Conservation (phyloP, 2,888 invertebrate genomes). For the Sclerodermus sp. region DNA sequence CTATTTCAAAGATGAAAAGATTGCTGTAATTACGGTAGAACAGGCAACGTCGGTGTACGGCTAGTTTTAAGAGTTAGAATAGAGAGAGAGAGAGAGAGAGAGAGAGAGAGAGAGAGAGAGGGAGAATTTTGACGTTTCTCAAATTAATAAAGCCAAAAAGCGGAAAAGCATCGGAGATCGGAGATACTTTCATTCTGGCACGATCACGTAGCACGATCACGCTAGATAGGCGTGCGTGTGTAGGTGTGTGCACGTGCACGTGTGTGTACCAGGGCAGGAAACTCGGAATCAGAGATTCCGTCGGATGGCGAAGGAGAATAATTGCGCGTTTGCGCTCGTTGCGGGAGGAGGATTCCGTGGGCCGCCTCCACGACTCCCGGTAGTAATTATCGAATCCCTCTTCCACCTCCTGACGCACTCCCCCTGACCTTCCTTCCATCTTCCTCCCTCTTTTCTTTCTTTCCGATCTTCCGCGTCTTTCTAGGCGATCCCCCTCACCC, state of each 20-base stretch:
- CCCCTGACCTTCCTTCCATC: slow-evolving; percentile 9
- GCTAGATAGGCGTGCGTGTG: slow-evolving; percentile 3
- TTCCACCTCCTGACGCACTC: slow-evolving; percentile 14
- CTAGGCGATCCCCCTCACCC: too few species aligned
- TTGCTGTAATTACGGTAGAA: too few species aligned
- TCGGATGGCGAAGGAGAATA: slow-evolving; percentile 48
- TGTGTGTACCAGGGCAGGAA: slow-evolving; percentile 25
- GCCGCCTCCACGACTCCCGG: slow-evolving; percentile 56
- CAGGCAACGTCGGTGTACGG: too few species aligned
- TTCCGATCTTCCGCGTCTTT: too few species aligned
- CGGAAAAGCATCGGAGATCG: too few species aligned
- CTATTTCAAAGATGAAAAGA: too few species aligned
- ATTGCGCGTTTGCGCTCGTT: slow-evolving; percentile 56
- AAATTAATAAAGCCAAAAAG: too few species aligned
- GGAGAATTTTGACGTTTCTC: too few species aligned
- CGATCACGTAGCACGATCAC: slow-evolving; percentile 4
- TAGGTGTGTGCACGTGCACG: background rate
- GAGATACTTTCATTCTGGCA: background rate
- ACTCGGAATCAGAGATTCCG: slow-evolving; percentile 48
- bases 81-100: too few species aligned
- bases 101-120: too few species aligned
- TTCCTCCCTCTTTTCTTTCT: slow-evolving; percentile 16
- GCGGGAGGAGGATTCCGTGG: slow-evolving; percentile 51
- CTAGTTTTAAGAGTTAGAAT: too few species aligned
- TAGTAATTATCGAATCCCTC: slow-evolving; percentile 55